phyloP scores from a whole-genome alignment of 2,888 invertebrate species.

The Sepioteuthis lessoniana region DNA sequence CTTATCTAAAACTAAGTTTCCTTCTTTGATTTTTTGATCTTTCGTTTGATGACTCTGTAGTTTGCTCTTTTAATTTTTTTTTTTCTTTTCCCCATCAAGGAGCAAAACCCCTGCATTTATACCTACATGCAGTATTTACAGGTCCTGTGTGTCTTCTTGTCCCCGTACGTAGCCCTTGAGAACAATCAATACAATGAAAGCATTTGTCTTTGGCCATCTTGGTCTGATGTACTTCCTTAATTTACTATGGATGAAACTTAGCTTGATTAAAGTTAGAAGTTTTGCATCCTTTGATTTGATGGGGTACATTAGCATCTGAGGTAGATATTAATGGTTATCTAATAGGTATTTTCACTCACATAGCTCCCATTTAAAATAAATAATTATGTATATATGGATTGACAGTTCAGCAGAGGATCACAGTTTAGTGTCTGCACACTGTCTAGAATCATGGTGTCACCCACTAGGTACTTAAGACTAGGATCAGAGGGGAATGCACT shows the following conservation, averaged over 20 bases:
- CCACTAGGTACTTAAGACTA: too few relatives aligned
- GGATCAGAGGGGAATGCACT: too few relatives aligned
- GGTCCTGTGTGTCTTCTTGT: neutral
- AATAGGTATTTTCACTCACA: neutral
- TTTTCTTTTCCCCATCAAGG: neutral
- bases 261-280: neutral
- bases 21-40: neutral
- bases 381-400: too few relatives aligned
- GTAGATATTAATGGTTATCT: constrained; percentile 18
- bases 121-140: neutral
- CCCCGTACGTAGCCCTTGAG: neutral
- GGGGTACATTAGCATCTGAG: neutral
- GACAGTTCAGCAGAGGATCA: too few relatives aligned
- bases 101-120: neutral
- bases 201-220: neutral
- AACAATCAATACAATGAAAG: neutral
- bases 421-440: too few relatives aligned
- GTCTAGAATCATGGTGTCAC: too few relatives aligned
- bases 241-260: neutral
- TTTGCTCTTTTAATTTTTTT: neutral
- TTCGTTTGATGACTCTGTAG: constrained; percentile 16
- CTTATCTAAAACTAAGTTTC: neutral
- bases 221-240: neutral
- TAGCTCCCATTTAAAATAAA: neutral
- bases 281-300: neutral